These are phyloP conservation scores for Lepidostoma basale DNA, from an alignment of 1,140 invertebrate genomes.

Conservation along the genomic window DNA sequence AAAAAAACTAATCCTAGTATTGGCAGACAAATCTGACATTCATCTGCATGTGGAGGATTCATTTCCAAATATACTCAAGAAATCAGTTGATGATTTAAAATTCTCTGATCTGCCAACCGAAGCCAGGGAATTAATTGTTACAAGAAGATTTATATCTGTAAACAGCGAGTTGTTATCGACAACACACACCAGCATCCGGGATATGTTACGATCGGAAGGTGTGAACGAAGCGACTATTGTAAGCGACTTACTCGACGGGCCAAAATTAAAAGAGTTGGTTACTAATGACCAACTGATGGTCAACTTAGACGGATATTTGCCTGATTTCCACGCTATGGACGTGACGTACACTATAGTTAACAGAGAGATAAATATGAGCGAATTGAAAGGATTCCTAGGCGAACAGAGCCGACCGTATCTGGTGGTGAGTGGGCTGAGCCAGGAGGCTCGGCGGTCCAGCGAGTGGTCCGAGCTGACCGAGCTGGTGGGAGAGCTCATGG, in stretches of 20 bases:
- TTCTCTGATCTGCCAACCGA: background rate
- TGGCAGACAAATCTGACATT: background rate
- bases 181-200: too few relatives aligned
- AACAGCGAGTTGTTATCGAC: too few relatives aligned
- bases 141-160: too few relatives aligned
- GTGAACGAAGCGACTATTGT: too few relatives aligned
- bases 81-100: background rate
- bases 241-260: too few relatives aligned
- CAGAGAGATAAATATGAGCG: background rate
- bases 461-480: too few relatives aligned
- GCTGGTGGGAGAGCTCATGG: background rate
- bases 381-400: background rate
- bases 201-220: too few relatives aligned
- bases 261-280: background rate
- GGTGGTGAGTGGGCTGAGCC: background rate
- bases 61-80: background rate
- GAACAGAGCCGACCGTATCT: background rate
- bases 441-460: background rate
- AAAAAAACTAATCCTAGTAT: background rate
- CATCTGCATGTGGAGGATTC: background rate
- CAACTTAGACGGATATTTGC: background rate
- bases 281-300: background rate
- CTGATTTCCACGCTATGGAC: background rate
- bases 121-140: background rate
- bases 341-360: background rate